Evolutionary conservation across 2,888 invertebrate genomes (phyloP).

Genomic region (Dusona sp.): DNA sequence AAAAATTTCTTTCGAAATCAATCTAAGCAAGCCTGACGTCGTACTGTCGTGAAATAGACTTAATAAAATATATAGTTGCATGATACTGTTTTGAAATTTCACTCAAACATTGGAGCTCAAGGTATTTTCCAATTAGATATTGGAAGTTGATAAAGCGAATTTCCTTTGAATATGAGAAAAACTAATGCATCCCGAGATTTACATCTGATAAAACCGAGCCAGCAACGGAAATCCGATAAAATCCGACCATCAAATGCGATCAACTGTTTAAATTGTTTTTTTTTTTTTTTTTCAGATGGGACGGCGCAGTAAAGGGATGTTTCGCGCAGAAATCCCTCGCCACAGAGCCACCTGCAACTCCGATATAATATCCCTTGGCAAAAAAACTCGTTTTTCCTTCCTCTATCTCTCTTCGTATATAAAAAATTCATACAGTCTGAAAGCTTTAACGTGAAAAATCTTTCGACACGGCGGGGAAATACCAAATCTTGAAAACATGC

Average conservation of each 20-base stretch:
- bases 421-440: slow-evolving; percentile 65
- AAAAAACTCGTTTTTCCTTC: slow-evolving; percentile 24
- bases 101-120: neutral
- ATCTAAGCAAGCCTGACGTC: no score
- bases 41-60: no score
- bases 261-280: neutral
- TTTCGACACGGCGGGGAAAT: slow-evolving; percentile 33
- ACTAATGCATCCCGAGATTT: slow-evolving; percentile 10
- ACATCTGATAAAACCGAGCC: slow-evolving; percentile 21
- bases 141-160: neutral
- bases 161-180: slow-evolving; percentile 13
- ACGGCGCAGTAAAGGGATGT: slow-evolving; percentile 22
- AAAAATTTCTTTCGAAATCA: no score
- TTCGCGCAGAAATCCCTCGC: slow-evolving; percentile 13
- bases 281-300: slow-evolving; percentile 33
- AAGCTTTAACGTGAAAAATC: slow-evolving; percentile 61
- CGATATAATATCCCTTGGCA: slow-evolving; percentile 49
- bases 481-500: slow-evolving; percentile 19
- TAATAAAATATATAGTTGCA: no score
- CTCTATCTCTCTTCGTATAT: slow-evolving; percentile 40
- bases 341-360: slow-evolving; percentile 33
- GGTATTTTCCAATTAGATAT: neutral
- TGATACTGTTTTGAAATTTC: no score
- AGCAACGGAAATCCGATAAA: slow-evolving; percentile 30
- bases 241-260: slow-evolving; percentile 51